phyloP scores from a whole-genome alignment of 1,140 invertebrate species.

The Zaprionus lachaisei region DNA sequence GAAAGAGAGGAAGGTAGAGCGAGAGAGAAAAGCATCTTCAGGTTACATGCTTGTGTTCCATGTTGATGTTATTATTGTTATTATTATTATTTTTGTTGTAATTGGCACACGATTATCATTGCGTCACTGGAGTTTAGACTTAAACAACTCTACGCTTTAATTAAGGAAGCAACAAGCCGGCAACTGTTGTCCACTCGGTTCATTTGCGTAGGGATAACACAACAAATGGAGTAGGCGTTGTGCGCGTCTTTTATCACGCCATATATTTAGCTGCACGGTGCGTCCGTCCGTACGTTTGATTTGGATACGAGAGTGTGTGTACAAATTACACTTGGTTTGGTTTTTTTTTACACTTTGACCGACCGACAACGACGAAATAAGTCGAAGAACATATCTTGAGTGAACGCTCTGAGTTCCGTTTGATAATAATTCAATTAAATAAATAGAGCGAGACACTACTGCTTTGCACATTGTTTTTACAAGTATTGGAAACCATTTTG shows the following conservation, averaged over 20 bases:
- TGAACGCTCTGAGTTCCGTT: background rate
- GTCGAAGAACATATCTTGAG: constrained; percentile 2
- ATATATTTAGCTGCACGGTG: constrained; percentile 15
- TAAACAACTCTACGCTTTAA: constrained; percentile 1
- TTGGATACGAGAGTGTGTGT: constrained; percentile 18
- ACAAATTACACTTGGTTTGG: constrained; percentile 32
- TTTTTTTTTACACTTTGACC: constrained; percentile 23
- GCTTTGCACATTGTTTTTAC: background rate
- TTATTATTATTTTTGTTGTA: constrained; percentile 22
- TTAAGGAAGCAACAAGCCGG: constrained; percentile 41
- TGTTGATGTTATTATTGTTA: background rate
- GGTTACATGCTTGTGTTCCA: constrained; percentile 8
- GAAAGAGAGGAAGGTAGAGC: background rate
- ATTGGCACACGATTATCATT: constrained; percentile 21
- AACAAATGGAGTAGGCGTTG: constrained; percentile 13
- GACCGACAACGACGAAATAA: constrained; percentile 11
- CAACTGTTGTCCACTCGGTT: constrained; percentile 9
- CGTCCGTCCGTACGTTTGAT: constrained; percentile 16
- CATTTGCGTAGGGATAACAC: constrained; percentile 3
- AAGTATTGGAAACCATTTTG: constrained; percentile 31
- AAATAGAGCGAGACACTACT: background rate
- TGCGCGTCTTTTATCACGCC: constrained; percentile 16
- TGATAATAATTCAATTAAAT: background rate
- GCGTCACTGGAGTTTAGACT: constrained; percentile 10
- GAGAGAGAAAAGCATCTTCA: constrained; percentile 11